Evolutionary conservation across 2,113 vertebrate species (phyloP).

Genomic region (Isurus oxyrinchus): DNA sequence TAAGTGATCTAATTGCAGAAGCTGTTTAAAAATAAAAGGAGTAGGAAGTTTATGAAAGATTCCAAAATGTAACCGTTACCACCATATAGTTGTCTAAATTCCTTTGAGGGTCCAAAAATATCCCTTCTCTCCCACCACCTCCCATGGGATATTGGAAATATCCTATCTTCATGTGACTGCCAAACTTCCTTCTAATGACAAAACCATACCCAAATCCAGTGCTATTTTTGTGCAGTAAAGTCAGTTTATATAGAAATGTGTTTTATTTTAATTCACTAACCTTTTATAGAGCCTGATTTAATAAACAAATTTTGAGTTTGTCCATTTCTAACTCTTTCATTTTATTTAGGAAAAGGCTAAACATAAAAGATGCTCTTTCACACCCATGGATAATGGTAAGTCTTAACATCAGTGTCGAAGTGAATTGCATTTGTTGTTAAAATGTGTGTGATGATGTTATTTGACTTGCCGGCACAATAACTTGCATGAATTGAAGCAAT

Average conservation of each 20-base stretch:
- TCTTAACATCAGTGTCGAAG: background rate
- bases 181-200: background rate
- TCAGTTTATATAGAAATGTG: background rate
- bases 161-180: background rate
- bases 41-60: background rate
- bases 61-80: background rate
- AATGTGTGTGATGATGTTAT: background rate
- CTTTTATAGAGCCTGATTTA: background rate
- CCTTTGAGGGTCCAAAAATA: background rate
- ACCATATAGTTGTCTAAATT: background rate
- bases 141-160: background rate
- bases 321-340: background rate
- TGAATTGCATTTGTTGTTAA: background rate
- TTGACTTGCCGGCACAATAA: background rate
- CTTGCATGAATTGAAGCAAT: background rate
- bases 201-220: background rate
- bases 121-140: background rate
- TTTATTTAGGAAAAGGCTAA: conserved; percentile 76
- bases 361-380: conserved; percentile 77
- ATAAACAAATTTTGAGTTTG: background rate
- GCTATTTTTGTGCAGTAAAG: background rate
- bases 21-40: background rate
- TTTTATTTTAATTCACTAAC: background rate
- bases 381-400: conserved; percentile 95
- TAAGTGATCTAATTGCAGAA: background rate